Percentiles rank a stretch among this genome's conserved stretches.
These are phyloP conservation scores for Athrips mouffetella DNA, from an alignment of 2,888 invertebrate genomes.

Conservation along the genomic window DNA sequence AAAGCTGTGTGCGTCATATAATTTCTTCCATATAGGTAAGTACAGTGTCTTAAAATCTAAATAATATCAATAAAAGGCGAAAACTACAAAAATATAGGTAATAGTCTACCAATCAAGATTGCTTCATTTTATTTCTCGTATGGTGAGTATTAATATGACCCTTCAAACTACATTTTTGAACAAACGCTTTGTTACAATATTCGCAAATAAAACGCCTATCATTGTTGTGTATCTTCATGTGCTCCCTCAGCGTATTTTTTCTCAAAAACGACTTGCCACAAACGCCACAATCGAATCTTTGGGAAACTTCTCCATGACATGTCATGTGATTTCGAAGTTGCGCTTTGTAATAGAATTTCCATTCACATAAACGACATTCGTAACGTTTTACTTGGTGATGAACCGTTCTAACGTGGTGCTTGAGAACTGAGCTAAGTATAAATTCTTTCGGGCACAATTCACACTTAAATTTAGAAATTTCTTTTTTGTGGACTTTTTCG, in stretches of 20 bases:
- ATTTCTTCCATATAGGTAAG: too few species aligned
- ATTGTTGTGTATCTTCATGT: conserved; percentile 44
- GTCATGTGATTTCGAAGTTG: background rate
- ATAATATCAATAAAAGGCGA: too few species aligned
- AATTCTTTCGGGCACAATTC: background rate
- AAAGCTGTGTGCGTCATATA: too few species aligned
- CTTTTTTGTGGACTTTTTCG: background rate
- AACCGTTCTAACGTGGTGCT: background rate
- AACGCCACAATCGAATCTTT: conserved; percentile 38
- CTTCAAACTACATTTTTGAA: conserved; percentile 40
- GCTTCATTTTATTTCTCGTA: too few species aligned
- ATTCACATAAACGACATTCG: background rate
- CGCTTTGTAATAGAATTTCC: background rate
- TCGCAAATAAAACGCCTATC: conserved; percentile 37
- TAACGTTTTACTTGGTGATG: background rate
- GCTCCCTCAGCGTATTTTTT: conserved; percentile 36
- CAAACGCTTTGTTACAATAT: conserved; percentile 35
- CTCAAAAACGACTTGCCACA: conserved; percentile 43
- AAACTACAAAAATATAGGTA: too few species aligned
- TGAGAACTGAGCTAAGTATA: background rate
- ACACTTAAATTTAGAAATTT: background rate
- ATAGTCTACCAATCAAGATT: background rate
- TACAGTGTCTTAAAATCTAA: too few species aligned
- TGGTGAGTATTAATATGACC: conserved; percentile 37
- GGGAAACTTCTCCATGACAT: background rate